phyloP scores from a whole-genome alignment of 1,140 invertebrate species.

The Prorops nasuta region DNA sequence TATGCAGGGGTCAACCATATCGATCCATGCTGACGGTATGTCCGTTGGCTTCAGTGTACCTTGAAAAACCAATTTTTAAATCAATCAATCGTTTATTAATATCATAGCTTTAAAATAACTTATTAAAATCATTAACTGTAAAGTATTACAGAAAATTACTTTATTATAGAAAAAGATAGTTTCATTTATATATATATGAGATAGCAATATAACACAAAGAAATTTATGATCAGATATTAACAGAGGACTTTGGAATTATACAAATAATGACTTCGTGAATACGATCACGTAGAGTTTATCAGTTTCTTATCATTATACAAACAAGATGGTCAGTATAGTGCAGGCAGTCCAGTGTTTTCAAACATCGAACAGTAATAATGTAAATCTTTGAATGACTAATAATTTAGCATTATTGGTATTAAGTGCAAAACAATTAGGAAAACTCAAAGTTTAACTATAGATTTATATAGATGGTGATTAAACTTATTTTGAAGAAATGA shows the following conservation, averaged over 20 bases:
- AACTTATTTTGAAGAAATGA: background rate
- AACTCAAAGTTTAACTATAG: too few species aligned
- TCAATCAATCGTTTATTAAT: too few species aligned
- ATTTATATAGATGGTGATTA: too few species aligned
- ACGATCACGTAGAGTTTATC: slow-evolving; percentile 21
- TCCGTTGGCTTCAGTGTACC: slow-evolving; percentile 48
- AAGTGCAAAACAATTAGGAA: too few species aligned
- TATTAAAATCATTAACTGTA: background rate
- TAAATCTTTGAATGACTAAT: too few species aligned
- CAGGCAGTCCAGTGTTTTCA: background rate
- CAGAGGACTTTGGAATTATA: slow-evolving; percentile 18
- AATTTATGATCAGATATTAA: background rate
- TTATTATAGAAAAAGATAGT: background rate
- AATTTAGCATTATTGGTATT: too few species aligned
- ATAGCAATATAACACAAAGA: background rate
- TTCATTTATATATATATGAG: background rate
- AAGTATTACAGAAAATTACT: slow-evolving; percentile 1
- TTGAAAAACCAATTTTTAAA: too few species aligned
- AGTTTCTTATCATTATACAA: slow-evolving; percentile 16
- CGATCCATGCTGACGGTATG: slow-evolving; percentile 63
- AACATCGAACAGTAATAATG: too few species aligned
- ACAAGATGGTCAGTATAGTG: slow-evolving; percentile 11
- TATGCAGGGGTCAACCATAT: slow-evolving; percentile 66
- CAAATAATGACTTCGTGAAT: slow-evolving; percentile 15
- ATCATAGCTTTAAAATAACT: too few species aligned